These are phyloP conservation scores for Archilochus colubris DNA, from an alignment of 2,113 vertebrate genomes.

Conservation along the genomic window DNA sequence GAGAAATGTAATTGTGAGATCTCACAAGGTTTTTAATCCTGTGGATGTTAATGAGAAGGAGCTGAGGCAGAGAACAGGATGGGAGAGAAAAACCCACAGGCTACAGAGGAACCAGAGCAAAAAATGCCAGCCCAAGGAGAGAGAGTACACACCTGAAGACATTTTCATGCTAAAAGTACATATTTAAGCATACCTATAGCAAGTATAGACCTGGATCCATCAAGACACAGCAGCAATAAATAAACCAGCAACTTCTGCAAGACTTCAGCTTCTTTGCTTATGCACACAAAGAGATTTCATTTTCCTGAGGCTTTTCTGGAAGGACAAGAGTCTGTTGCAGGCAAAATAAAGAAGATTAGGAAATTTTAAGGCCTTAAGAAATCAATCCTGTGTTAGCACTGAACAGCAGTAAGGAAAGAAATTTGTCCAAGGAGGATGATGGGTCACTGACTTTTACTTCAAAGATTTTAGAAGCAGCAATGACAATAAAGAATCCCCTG, in stretches of 20 bases:
- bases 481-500: rapidly evolving
- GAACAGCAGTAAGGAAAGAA: neutral
- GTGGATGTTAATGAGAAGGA: neutral
- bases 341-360: neutral
- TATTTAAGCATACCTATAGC: neutral
- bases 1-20: neutral
- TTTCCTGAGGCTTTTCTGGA: neutral
- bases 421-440: neutral
- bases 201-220: neutral
- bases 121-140: neutral
- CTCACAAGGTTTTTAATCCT: neutral
- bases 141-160: neutral
- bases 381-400: neutral
- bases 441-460: neutral
- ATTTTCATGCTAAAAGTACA: neutral
- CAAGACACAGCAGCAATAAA: neutral
- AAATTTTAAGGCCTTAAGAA: neutral
- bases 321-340: neutral
- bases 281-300: neutral
- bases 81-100: neutral
- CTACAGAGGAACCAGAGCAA: neutral
- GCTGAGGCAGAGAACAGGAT: neutral
- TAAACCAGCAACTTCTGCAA: neutral
- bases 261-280: neutral
- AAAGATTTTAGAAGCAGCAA: neutral